Conservation (phyloP, 2,797 vertebrate genomes). For the Sibirionetta formosa region DNA sequence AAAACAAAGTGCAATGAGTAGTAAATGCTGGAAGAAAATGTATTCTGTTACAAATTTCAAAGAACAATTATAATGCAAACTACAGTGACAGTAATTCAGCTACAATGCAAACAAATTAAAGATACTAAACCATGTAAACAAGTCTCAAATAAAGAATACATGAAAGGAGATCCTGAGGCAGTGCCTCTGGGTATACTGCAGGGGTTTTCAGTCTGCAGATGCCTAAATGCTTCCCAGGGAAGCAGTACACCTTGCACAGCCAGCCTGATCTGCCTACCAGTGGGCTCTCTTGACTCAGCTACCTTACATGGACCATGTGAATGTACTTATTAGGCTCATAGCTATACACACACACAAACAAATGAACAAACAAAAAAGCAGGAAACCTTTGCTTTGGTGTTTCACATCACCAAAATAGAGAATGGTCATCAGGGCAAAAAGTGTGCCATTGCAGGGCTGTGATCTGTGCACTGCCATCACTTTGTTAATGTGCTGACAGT, state of each 20-base stretch:
- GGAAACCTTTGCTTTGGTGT: background rate
- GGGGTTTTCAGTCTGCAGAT: background rate
- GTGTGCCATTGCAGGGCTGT: fast-evolving
- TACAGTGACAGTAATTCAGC: background rate
- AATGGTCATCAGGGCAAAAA: background rate
- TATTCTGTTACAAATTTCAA: background rate
- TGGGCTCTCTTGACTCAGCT: background rate
- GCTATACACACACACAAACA: background rate
- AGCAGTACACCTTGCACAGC: background rate
- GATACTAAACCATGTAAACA: constrained; percentile 56
- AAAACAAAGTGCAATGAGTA: background rate
- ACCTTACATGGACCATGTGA: background rate
- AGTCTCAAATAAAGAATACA: background rate
- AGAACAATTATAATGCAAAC: constrained; percentile 33
- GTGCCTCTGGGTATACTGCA: background rate
- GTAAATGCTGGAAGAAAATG: constrained; percentile 5
- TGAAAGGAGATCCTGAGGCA: constrained; percentile 4
- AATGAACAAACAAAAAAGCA: too few species aligned
- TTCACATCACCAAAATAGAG: background rate
- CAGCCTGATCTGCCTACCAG: background rate
- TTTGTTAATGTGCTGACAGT: background rate
- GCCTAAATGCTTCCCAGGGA: background rate
- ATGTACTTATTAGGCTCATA: background rate
- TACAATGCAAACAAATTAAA: constrained; percentile 63
- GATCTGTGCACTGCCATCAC: background rate